Evolutionary conservation across 2,888 invertebrate genomes (phyloP).

Genomic region (Xanthorhoe designata): DNA sequence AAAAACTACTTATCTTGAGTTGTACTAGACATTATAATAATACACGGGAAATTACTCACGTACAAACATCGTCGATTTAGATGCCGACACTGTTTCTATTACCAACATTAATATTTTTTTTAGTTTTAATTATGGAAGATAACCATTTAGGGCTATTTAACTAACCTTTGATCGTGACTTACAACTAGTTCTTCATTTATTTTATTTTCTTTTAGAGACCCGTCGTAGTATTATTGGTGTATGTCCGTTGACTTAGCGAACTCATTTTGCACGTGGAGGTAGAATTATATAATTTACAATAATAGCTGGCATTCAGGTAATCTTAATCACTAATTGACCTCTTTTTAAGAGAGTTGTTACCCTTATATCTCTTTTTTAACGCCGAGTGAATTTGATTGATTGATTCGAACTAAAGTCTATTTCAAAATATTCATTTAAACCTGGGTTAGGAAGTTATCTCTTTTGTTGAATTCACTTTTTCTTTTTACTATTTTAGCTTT

Average conservation of each 20-base stretch:
- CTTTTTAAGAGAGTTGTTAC: background rate
- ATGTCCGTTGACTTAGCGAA: constrained; percentile 10
- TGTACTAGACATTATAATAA: no score
- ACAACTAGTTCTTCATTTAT: constrained; percentile 6
- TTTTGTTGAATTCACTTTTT: background rate
- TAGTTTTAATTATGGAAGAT: background rate
- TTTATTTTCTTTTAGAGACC: constrained; percentile 11
- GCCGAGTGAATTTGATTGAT: no score
- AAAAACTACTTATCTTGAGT: no score
- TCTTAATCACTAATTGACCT: background rate
- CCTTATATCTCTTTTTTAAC: no score
- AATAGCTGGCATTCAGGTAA: background rate
- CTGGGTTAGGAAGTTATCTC: background rate
- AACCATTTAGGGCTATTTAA: background rate
- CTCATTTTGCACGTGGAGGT: constrained; percentile 16
- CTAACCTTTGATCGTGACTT: constrained; percentile 11
- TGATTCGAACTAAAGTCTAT: no score
- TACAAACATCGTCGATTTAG: no score
- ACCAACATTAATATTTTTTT: no score
- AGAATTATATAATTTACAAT: background rate
- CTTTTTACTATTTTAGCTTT: background rate
- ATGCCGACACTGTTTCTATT: no score
- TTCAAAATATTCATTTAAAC: background rate
- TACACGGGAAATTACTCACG: no score
- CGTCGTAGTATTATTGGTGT: constrained; percentile 22